Percentiles rank a stretch among this genome's conserved stretches.
phyloP scores from a whole-genome alignment of 1,140 invertebrate genomes.

The Drosophila sturtevanti region DNA sequence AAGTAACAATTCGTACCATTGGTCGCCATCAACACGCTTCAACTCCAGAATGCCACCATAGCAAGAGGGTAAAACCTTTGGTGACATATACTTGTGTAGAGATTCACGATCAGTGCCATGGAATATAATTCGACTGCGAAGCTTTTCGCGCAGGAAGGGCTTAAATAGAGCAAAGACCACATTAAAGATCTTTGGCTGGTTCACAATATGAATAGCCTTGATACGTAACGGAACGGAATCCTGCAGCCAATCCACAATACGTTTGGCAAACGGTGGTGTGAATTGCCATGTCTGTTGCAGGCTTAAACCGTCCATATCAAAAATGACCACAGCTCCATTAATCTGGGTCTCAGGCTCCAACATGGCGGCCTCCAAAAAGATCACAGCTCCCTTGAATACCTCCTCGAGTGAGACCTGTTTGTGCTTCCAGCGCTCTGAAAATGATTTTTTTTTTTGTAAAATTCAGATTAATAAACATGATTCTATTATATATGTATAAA shows the following conservation, averaged over 20 bases:
- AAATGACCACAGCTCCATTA: conserved; percentile 89
- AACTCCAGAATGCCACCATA: conserved; percentile 91
- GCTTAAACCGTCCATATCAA: conserved; percentile 92
- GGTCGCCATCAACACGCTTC: conserved; percentile 85
- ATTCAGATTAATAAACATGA: background rate
- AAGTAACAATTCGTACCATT: conserved; percentile 89
- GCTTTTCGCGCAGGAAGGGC: conserved; percentile 91
- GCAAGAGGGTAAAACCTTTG: conserved; percentile 89
- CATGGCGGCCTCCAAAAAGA: conserved; percentile 91
- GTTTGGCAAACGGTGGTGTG: conserved; percentile 91
- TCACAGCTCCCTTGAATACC: conserved; percentile 91
- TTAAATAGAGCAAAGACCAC: conserved; percentile 94
- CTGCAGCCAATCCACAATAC: conserved; percentile 91
- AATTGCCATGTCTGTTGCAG: conserved; percentile 92
- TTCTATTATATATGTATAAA: background rate
- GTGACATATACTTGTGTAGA: conserved; percentile 90
- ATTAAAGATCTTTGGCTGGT: conserved; percentile 94
- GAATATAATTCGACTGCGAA: conserved; percentile 90
- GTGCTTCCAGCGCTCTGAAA: conserved; percentile 91
- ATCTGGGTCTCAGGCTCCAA: conserved; percentile 90
- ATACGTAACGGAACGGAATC: conserved; percentile 91
- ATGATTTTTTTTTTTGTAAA: no score
- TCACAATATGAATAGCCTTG: conserved; percentile 93
- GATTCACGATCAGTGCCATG: conserved; percentile 92
- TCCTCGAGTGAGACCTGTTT: conserved; percentile 90